phyloP scores from a whole-genome alignment of 2,888 invertebrate genomes.

The Andrena chrysosceles region DNA sequence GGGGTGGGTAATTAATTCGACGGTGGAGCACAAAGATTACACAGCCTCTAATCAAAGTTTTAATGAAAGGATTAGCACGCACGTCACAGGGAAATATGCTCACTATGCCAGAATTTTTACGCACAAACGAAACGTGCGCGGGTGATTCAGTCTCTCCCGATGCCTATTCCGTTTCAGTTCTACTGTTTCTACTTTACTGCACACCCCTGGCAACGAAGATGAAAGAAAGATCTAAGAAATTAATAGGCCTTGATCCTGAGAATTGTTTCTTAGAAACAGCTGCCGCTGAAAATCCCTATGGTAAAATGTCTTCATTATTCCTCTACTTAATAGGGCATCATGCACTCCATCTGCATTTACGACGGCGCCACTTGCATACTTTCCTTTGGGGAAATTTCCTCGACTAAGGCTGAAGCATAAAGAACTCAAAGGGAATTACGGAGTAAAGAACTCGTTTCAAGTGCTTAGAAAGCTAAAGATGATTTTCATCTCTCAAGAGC shows the following conservation, averaged over 20 bases:
- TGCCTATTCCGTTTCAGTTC: background rate
- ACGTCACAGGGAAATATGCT: background rate
- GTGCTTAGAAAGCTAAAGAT: background rate
- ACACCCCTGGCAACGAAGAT: background rate
- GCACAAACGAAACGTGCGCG: no score
- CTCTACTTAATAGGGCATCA: conserved; percentile 3
- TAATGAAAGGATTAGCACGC: background rate
- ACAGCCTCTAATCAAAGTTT: background rate
- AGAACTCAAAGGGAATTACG: conserved; percentile 9
- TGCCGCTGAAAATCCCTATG: background rate
- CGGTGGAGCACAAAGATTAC: background rate
- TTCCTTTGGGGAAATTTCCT: conserved; percentile 1
- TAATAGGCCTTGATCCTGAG: background rate
- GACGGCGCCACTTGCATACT: conserved; percentile 1
- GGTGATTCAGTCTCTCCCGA: no score
- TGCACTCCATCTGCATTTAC: conserved; percentile 6
- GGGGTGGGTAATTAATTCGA: conserved; percentile 10
- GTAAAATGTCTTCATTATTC: conserved; percentile 1
- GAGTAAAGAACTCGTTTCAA: background rate
- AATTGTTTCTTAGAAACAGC: background rate
- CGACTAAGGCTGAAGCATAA: background rate
- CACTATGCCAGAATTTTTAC: no score
- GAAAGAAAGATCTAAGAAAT: background rate
- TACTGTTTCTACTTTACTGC: background rate
- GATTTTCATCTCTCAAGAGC: background rate